Evolutionary conservation across 2,888 invertebrate species (phyloP).

Genomic region (Drosophila testacea): DNA sequence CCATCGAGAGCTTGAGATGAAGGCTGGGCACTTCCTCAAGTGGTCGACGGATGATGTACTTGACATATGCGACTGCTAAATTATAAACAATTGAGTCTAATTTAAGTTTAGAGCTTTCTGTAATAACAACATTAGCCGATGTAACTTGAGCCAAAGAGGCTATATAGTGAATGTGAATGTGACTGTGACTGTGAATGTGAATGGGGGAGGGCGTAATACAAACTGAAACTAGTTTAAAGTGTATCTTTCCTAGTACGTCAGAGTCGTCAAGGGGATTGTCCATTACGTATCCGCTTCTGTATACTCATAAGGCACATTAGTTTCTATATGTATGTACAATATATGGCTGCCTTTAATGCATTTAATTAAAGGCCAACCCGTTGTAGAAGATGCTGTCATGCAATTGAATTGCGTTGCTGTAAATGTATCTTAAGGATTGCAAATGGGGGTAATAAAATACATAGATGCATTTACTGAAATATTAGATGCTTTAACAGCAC

Average conservation of each 20-base stretch:
- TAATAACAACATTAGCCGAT: conserved; percentile 60
- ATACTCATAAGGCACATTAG: conserved; percentile 6
- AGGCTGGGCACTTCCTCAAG: conserved; percentile 68
- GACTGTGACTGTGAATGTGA: conserved; percentile 49
- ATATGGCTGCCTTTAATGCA: conserved; percentile 52
- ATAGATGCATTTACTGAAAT: conserved; percentile 22
- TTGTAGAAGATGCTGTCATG: conserved; percentile 31
- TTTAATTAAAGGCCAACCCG: conserved; percentile 67
- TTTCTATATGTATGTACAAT: conserved; percentile 4
- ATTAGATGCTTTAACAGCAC: conserved; percentile 18
- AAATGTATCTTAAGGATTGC: conserved; percentile 47
- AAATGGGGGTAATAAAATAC: conserved; percentile 33
- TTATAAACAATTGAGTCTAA: conserved; percentile 81
- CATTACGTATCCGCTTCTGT: conserved; percentile 23
- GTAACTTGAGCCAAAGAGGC: conserved; percentile 59
- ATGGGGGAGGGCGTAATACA: conserved; percentile 21
- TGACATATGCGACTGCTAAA: conserved; percentile 55
- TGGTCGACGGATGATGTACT: conserved; percentile 55
- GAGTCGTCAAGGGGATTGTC: conserved; percentile 17
- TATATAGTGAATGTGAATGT: conserved; percentile 28
- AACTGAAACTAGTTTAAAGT: conserved; percentile 25
- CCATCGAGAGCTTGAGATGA: conserved; percentile 33
- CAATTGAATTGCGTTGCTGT: conserved; percentile 55
- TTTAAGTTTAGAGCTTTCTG: conserved; percentile 64
- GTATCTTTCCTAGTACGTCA: conserved; percentile 36